These are phyloP conservation scores for Zelostemma sp. DNA, from an alignment of 1,140 invertebrate species.

Conservation along the genomic window DNA sequence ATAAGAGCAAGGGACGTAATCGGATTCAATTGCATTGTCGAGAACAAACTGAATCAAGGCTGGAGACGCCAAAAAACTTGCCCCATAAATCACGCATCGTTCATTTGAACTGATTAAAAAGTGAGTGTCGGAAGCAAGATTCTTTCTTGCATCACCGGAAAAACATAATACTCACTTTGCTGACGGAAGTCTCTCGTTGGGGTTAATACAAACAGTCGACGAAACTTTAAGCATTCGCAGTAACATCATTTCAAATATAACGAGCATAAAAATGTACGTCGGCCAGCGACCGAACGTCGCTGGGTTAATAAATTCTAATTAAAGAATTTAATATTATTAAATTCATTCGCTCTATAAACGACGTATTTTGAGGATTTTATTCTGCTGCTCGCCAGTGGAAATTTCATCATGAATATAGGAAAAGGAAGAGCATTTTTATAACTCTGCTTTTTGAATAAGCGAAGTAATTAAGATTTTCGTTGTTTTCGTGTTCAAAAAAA, in stretches of 20 bases:
- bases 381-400: too few relatives aligned
- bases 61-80: not conserved
- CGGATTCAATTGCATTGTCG: not conserved
- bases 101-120: constrained; percentile 25
- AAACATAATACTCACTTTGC: constrained; percentile 24
- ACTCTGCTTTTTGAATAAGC: too few relatives aligned
- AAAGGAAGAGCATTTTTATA: too few relatives aligned
- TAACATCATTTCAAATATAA: not conserved
- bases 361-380: too few relatives aligned
- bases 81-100: constrained; percentile 4
- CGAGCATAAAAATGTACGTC: too few relatives aligned
- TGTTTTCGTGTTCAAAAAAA: too few relatives aligned
- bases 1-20: not conserved
- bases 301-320: not conserved
- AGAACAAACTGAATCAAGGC: not conserved
- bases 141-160: constrained; percentile 21
- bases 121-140: constrained; percentile 18
- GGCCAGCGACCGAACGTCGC: not conserved
- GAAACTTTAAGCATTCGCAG: constrained; percentile 4
- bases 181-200: constrained; percentile 53
- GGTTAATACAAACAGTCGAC: constrained; percentile 50
- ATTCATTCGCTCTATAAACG: too few relatives aligned
- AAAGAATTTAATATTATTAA: not conserved
- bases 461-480: too few relatives aligned
- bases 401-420: too few relatives aligned